Percentiles rank a stretch among this genome's conserved stretches.
Conservation (phyloP, 2,797 vertebrate species). For the Sciurus carolinensis region DNA sequence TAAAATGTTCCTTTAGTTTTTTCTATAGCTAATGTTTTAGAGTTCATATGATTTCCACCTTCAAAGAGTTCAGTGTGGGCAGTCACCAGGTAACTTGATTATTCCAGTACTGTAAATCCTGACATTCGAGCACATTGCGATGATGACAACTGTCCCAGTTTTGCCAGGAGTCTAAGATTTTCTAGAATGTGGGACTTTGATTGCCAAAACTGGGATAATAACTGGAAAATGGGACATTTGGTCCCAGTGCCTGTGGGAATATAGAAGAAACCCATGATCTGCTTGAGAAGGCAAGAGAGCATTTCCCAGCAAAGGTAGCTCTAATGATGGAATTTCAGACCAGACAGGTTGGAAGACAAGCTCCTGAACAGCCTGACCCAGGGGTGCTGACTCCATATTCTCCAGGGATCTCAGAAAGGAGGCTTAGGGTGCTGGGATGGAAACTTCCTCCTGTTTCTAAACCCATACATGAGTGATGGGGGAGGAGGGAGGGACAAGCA, state of each 20-base stretch:
- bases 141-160: background rate
- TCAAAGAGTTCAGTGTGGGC: background rate
- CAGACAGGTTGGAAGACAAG: background rate
- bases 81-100: background rate
- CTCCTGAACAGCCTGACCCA: background rate
- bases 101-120: background rate
- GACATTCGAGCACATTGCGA: background rate
- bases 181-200: background rate
- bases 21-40: slow-evolving; percentile 3
- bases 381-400: background rate
- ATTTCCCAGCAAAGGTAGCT: background rate
- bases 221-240: background rate
- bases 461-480: fast-evolving
- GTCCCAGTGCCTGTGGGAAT: background rate
- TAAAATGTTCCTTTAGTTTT: background rate
- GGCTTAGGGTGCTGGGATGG: background rate
- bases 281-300: background rate
- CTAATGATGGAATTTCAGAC: background rate
- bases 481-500: fast-evolving
- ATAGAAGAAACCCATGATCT: background rate
- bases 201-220: background rate
- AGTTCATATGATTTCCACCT: background rate
- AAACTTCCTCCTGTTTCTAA: background rate
- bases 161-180: background rate
- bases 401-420: background rate